Base-by-base conservation (phyloP, 1,140 invertebrate species). In the Mya arenaria region DNA sequence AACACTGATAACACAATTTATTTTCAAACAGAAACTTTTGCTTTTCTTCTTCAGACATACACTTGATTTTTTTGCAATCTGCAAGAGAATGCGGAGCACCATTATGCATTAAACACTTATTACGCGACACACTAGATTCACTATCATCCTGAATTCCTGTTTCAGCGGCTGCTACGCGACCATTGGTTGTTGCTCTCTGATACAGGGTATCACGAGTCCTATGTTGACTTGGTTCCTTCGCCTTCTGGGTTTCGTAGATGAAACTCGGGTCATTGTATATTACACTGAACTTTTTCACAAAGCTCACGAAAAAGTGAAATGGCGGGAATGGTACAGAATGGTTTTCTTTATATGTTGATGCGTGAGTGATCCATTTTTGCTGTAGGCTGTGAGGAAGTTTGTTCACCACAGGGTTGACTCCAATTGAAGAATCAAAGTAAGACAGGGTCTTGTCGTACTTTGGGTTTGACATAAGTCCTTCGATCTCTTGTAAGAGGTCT, bases 341-440 rank as follows among this genome's bases (percentile, higher is more conserved):
- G 1, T 5, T 28, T 28, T 62, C 19, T 62, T 62, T 62, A 62
- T 62, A 62, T 15, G 19, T 62, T 25, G 60, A 34, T 62, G 60
- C 60, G 30, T 28, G 60, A 23, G 56, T 10, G 8, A 23, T 60
- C 56, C 56, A 60, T 60, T 60, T 60, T 25, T 23, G 10, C 28
- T 60, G 56, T 8, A 60, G 8, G 8, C 10, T 13, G 8, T 23
- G 10, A 60, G 56, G 56, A 62, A 62, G 60, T 56, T 72, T 72
- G 13, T 23, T 72, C 15, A 68, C 37, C 28, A 68, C 44, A 1
- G 65, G 65, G 19, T 19, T 34, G 1, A 68, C 65, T 5, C 48
- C 69, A 30, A 48, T 34, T 55, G 69, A 72, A 4, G 69, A 32
- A 36, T 72, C 69, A 36, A 72, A 72, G 48, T 72, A 72, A 55